Evolutionary conservation across 2,113 vertebrate genomes (phyloP).

Genomic region (Micronycteris hirsuta): DNA sequence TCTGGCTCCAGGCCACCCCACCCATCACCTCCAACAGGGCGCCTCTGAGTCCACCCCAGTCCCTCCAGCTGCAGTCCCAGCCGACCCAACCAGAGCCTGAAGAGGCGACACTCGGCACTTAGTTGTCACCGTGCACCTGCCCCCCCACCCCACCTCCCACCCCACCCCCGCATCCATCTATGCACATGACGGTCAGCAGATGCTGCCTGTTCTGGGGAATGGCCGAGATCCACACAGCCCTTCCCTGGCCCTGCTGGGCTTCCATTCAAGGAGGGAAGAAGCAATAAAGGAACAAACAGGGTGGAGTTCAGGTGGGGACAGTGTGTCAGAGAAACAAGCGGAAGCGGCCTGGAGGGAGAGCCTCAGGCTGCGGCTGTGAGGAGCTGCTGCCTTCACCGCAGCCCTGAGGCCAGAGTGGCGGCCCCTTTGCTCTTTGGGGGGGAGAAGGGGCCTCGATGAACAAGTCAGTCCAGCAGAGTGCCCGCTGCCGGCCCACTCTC

Average conservation of each 20-base stretch:
- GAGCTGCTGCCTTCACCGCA: rapidly evolving
- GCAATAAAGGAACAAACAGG: rapidly evolving
- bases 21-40: neutral
- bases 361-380: rapidly evolving
- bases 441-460: neutral
- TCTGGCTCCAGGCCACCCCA: neutral
- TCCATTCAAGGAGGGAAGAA: neutral
- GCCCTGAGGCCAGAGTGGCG: rapidly evolving
- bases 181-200: rapidly evolving
- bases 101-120: neutral
- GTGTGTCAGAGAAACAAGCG: rapidly evolving
- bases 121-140: rapidly evolving
- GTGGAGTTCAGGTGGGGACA: neutral
- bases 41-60: neutral
- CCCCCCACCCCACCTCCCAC: no score
- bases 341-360: neutral
- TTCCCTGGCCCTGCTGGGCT: neutral
- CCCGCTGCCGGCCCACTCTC: neutral
- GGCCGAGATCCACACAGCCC: no score
- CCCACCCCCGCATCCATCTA: neutral
- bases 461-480: neutral
- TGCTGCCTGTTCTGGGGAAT: rapidly evolving
- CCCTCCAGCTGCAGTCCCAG: neutral
- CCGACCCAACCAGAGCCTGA: no score
- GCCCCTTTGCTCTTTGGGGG: neutral